A percentile compares a stretch with the other conserved stretches of the same genome.
These are phyloP conservation scores for Salvator merianae DNA, from an alignment of 2,113 vertebrate genomes.

Conservation along the genomic window DNA sequence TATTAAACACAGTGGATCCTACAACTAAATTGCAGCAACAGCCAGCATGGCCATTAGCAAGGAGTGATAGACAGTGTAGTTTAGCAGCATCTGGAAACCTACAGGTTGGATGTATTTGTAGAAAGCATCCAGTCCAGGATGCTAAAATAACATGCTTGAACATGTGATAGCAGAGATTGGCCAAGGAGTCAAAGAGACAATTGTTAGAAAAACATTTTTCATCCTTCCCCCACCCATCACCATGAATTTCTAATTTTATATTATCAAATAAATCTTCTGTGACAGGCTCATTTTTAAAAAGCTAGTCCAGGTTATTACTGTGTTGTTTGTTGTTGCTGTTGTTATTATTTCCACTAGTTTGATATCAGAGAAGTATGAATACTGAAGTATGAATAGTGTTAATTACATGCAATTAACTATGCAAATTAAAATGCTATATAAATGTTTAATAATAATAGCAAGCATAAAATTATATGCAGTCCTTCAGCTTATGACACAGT, in stretches of 20 bases:
- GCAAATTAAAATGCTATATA: slow-evolving; percentile 26
- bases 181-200: neutral
- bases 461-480: slow-evolving; percentile 8
- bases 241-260: neutral
- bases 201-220: neutral
- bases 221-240: neutral
- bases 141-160: neutral
- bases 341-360: neutral
- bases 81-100: too few relatives aligned
- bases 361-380: neutral
- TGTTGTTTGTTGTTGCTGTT: too few relatives aligned
- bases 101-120: neutral
- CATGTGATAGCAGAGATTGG: neutral
- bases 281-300: neutral
- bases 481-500: neutral
- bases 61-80: too few relatives aligned
- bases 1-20: too few relatives aligned
- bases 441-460: slow-evolving; percentile 15
- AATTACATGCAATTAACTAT: slow-evolving; percentile 23
- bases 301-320: too few relatives aligned
- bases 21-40: too few relatives aligned
- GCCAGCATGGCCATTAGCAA: too few relatives aligned
- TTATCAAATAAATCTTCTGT: neutral
- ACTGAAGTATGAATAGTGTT: neutral
- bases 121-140: neutral